Evolutionary conservation across 2,888 invertebrate genomes (phyloP).

Genomic region (Poecilus cupreus): DNA sequence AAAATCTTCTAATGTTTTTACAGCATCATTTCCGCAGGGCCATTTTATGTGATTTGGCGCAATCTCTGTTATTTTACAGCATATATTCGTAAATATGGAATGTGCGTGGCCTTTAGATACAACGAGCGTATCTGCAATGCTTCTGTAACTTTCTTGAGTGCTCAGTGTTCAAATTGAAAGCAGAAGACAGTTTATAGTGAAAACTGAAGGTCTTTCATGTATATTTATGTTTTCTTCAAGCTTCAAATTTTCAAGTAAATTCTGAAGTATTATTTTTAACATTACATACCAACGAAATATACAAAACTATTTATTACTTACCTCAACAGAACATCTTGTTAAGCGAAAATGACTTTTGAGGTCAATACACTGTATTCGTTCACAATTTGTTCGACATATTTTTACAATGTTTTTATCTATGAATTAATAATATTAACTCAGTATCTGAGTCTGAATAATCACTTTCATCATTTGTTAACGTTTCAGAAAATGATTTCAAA

Average conservation of each 20-base stretch:
- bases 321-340: background rate
- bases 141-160: conserved; percentile 18
- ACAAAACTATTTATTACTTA: background rate
- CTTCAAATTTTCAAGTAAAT: background rate
- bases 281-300: background rate
- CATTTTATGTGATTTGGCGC: background rate
- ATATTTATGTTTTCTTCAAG: background rate
- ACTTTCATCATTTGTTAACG: too few relatives aligned
- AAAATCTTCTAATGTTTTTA: background rate
- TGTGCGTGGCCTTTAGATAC: conserved; percentile 27
- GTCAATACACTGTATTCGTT: too few relatives aligned
- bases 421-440: too few relatives aligned
- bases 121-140: background rate
- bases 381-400: too few relatives aligned
- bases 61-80: background rate
- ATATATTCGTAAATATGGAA: background rate
- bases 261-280: background rate
- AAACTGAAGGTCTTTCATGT: background rate
- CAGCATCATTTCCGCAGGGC: background rate
- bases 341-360: background rate
- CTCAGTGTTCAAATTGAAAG: background rate
- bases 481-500: too few relatives aligned
- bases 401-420: too few relatives aligned
- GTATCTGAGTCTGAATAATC: too few relatives aligned
- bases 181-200: background rate